Conservation (phyloP, 2,888 invertebrate genomes). For the Luffia ferchaultella region DNA sequence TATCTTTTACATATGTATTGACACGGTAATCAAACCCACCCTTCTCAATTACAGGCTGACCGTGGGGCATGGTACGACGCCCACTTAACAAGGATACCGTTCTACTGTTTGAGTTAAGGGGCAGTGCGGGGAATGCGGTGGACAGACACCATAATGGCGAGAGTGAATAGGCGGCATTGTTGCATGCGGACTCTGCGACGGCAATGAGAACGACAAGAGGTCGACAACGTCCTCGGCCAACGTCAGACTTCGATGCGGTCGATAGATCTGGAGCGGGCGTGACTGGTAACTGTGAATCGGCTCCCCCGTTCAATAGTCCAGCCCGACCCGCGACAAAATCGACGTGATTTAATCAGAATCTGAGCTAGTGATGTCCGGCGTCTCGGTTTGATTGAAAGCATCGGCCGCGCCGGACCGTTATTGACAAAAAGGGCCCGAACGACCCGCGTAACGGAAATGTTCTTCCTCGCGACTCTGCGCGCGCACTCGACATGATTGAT, state of each 20-base stretch:
- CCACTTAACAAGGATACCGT: too few relatives aligned
- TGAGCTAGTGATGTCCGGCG: constrained; percentile 45
- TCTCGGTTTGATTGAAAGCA: constrained; percentile 54
- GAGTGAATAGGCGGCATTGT: too few relatives aligned
- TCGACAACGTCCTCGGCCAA: neutral
- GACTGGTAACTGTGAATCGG: constrained; percentile 43
- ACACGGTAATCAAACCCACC: too few relatives aligned
- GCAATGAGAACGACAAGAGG: neutral
- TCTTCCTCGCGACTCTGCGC: constrained; percentile 28
- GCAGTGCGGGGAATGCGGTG: too few relatives aligned
- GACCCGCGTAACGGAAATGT: constrained; percentile 57
- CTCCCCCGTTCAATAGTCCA: constrained; percentile 40
- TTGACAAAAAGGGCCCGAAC: constrained; percentile 52
- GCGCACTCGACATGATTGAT: neutral
- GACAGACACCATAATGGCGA: too few relatives aligned
- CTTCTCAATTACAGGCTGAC: too few relatives aligned
- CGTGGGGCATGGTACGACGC: too few relatives aligned
- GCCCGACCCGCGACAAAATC: constrained; percentile 32
- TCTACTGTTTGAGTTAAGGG: too few relatives aligned
- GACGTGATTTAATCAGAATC: constrained; percentile 61
- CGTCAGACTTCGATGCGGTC: constrained; percentile 5
- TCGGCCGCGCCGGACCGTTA: constrained; percentile 55
- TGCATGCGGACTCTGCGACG: too few relatives aligned
- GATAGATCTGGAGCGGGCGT: constrained; percentile 41
- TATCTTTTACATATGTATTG: too few relatives aligned